phyloP scores from a whole-genome alignment of 2,888 invertebrate genomes.

The Tipula unca region DNA sequence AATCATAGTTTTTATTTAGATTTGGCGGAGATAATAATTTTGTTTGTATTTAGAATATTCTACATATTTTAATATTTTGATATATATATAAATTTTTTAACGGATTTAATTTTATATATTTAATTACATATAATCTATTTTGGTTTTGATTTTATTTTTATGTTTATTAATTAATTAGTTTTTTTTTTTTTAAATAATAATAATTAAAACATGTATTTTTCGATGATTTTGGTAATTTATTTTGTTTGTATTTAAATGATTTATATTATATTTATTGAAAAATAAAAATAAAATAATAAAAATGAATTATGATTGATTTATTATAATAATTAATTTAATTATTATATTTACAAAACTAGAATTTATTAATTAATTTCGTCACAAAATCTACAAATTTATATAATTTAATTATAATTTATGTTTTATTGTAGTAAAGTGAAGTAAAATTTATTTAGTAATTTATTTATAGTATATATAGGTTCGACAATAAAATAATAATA shows the following conservation, averaged over 20 bases:
- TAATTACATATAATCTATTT: conserved; percentile 14
- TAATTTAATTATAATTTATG: neutral
- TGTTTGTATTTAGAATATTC: conserved; percentile 8
- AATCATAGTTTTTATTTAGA: neutral
- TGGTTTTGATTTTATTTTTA: neutral
- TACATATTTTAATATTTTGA: neutral
- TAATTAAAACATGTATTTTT: neutral
- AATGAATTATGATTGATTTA: neutral
- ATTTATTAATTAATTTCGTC: neutral
- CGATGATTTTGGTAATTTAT: conserved; percentile 14
- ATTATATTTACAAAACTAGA: neutral
- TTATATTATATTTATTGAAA: neutral
- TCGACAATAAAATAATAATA: neutral
- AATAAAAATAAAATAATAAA: neutral
- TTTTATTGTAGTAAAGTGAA: neutral
- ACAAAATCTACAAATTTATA: neutral
- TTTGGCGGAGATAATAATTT: neutral
- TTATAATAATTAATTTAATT: neutral
- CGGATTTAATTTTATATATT: neutral
- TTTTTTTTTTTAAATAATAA: too few species aligned
- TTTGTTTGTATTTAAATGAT: neutral
- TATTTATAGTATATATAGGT: neutral
- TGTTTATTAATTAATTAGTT: neutral
- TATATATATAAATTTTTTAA: neutral
- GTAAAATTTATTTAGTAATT: neutral